A percentile compares a stretch with the other conserved stretches of the same genome.
phyloP scores from a whole-genome alignment of 2,888 invertebrate species.

The Athripsodes cinereus region DNA sequence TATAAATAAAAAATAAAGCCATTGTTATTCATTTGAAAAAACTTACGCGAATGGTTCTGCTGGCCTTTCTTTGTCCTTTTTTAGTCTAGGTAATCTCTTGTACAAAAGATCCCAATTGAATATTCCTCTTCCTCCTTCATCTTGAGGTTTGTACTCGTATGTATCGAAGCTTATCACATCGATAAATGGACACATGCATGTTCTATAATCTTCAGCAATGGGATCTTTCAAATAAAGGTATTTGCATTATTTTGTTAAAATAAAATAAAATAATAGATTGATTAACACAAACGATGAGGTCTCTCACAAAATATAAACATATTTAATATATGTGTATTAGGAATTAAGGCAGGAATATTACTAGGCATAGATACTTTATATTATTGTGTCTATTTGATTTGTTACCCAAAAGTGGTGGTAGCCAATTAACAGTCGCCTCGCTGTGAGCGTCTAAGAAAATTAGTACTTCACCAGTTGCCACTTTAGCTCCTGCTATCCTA shows the following conservation, averaged over 20 bases:
- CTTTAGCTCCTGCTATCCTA: conserved; percentile 73
- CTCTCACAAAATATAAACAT: too few relatives aligned
- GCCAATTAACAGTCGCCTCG: conserved; percentile 86
- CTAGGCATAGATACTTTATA: not conserved
- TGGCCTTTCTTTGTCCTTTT: conserved; percentile 64
- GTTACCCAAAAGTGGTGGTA: conserved; percentile 76
- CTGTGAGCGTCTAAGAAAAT: conserved; percentile 90
- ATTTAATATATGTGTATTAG: too few relatives aligned
- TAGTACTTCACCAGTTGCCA: conserved; percentile 69
- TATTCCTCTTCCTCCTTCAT: conserved; percentile 88
- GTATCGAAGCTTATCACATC: conserved; percentile 87
- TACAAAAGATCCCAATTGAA: conserved; percentile 98
- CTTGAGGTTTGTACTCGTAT: conserved; percentile 90
- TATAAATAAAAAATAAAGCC: too few relatives aligned
- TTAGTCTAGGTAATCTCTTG: conserved; percentile 78
- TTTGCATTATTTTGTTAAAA: too few relatives aligned
- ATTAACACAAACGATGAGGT: too few relatives aligned
- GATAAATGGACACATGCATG: conserved; percentile 90
- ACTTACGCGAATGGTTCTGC: conserved; percentile 76
- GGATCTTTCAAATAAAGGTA: conserved; percentile 61
- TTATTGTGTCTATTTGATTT: not conserved
- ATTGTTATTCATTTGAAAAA: not conserved
- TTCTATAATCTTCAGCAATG: conserved; percentile 75
- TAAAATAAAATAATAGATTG: too few relatives aligned
- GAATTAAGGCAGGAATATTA: not conserved